Percentiles rank a stretch among this genome's conserved stretches.
These are phyloP conservation scores for Carassius carassius DNA, from an alignment of 2,113 vertebrate genomes.

Conservation along the genomic window DNA sequence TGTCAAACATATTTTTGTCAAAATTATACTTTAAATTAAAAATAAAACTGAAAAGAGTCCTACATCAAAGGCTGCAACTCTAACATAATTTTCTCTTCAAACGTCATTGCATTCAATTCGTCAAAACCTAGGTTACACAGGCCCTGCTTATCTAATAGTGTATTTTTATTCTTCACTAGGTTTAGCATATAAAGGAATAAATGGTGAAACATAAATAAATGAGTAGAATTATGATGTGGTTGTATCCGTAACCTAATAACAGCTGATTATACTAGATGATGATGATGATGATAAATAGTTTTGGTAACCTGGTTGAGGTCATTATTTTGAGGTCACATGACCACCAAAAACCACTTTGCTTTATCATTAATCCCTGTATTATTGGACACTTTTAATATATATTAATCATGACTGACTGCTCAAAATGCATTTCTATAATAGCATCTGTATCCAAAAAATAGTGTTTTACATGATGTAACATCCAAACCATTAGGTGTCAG, in stretches of 20 bases:
- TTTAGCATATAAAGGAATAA: not conserved
- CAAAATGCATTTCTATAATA: not conserved
- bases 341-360: no score
- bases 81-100: not conserved
- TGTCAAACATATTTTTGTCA: no score
- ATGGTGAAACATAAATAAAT: not conserved
- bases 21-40: no score
- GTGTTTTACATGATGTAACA: not conserved
- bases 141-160: not conserved
- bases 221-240: not conserved
- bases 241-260: not conserved
- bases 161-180: not conserved
- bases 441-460: not conserved
- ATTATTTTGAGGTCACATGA: not conserved
- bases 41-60: no score
- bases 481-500: not conserved
- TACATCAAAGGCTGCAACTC: not conserved
- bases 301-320: no score
- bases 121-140: not conserved
- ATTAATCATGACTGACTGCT: not conserved
- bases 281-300: no score
- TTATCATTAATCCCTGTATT: no score
- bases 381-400: no score
- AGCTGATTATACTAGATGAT: not conserved
- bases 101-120: not conserved